Percentiles rank a stretch among this genome's conserved stretches.
Conservation (phyloP, 2,113 vertebrate genomes). For the Sinocyclocheilus grahami region DNA sequence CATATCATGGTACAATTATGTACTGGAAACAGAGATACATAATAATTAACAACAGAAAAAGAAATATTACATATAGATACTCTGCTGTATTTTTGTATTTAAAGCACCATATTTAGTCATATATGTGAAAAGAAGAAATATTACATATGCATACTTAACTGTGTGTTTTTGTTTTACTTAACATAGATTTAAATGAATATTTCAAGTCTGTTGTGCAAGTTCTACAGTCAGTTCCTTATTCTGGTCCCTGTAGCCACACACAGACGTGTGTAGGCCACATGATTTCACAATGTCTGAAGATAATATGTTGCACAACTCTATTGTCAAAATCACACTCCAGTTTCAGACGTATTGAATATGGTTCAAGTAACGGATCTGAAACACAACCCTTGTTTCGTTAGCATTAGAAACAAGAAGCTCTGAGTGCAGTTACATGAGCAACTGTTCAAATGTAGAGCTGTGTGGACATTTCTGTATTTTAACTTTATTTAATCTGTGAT, state of each 20-base stretch:
- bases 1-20: too few relatives aligned
- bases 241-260: neutral
- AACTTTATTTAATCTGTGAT: neutral
- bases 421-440: neutral
- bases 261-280: neutral
- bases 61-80: too few relatives aligned
- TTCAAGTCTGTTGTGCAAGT: neutral
- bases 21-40: too few relatives aligned
- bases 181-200: neutral
- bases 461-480: neutral
- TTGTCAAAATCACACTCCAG: neutral
- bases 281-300: slow-evolving; percentile 13
- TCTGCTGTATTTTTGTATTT: neutral
- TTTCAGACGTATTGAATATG: neutral
- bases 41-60: too few relatives aligned
- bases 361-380: neutral
- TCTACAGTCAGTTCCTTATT: neutral
- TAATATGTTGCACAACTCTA: neutral
- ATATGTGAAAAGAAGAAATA: neutral
- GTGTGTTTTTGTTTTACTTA: neutral
- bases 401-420: neutral
- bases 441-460: neutral
- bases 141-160: neutral
- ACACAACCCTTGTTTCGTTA: neutral
- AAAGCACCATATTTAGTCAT: neutral